phyloP scores from a whole-genome alignment of 2,113 vertebrate genomes.

The Odontophorus gujanensis region DNA sequence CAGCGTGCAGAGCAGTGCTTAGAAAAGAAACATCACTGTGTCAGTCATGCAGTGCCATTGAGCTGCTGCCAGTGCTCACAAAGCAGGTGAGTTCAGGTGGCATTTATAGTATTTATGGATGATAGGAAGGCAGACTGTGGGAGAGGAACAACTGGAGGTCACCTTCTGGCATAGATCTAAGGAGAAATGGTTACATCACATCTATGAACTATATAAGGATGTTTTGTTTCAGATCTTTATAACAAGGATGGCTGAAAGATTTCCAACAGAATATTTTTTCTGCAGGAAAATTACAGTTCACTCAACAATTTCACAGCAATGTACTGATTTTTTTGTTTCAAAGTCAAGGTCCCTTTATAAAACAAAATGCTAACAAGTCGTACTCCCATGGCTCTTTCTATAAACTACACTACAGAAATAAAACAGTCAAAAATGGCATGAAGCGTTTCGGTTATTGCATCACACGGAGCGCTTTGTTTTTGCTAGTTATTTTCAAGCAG shows the following conservation, averaged over 20 bases:
- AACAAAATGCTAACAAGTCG: background rate
- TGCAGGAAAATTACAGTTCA: background rate
- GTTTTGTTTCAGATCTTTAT: background rate
- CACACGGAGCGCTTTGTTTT: background rate
- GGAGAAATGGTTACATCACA: background rate
- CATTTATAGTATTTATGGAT: fast-evolving
- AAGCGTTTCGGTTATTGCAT: background rate
- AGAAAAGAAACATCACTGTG: background rate
- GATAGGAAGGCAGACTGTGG: background rate
- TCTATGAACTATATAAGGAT: background rate
- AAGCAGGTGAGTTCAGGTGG: background rate
- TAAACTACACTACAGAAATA: background rate
- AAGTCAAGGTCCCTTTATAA: background rate
- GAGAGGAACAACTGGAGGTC: background rate
- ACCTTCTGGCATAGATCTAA: background rate
- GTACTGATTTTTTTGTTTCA: background rate
- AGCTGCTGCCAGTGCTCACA: background rate
- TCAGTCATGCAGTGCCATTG: background rate
- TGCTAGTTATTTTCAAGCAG: background rate
- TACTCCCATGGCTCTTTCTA: background rate
- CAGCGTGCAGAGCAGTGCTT: background rate
- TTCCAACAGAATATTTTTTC: fast-evolving
- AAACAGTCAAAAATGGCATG: background rate
- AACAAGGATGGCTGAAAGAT: background rate
- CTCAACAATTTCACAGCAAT: background rate